phyloP scores from a whole-genome alignment of 2,113 vertebrate species.

The Chascanopsetta lugubris region DNA sequence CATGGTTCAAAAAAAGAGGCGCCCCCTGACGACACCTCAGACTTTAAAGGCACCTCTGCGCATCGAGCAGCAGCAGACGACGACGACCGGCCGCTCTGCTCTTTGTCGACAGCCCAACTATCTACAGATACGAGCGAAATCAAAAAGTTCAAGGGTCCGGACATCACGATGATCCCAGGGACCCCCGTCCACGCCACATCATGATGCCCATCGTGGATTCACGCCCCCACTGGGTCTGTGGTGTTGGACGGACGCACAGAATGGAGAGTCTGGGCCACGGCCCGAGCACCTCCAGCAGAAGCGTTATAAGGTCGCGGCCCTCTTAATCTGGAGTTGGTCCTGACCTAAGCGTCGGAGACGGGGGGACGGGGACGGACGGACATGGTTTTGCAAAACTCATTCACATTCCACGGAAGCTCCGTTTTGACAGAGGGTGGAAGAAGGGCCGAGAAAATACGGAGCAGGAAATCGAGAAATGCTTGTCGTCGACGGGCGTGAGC shows the following conservation, averaged over 20 bases:
- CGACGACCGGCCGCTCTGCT: too few species aligned
- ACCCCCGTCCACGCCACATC: neutral
- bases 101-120: neutral
- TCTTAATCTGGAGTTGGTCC: too few species aligned
- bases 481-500: constrained; percentile 12
- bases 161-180: neutral
- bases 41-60: neutral
- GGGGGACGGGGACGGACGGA: neutral
- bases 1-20: neutral
- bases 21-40: neutral
- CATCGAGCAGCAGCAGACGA: neutral
- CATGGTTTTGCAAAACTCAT: constrained; percentile 1
- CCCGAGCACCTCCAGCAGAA: too few species aligned
- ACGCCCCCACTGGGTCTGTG: too few species aligned
- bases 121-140: too few species aligned
- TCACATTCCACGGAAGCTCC: too few species aligned
- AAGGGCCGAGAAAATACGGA: neutral
- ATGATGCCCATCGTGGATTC: too few species aligned
- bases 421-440: constrained; percentile 2
- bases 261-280: too few species aligned
- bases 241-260: too few species aligned
- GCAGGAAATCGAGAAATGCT: constrained; percentile 3
- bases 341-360: too few species aligned
- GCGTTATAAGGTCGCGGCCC: too few species aligned
- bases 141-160: neutral